A percentile compares a stretch with the other conserved stretches of the same genome.
Conservation (phyloP, 92 coral and sea anemone species). For the Heliopora coerulea region DNA sequence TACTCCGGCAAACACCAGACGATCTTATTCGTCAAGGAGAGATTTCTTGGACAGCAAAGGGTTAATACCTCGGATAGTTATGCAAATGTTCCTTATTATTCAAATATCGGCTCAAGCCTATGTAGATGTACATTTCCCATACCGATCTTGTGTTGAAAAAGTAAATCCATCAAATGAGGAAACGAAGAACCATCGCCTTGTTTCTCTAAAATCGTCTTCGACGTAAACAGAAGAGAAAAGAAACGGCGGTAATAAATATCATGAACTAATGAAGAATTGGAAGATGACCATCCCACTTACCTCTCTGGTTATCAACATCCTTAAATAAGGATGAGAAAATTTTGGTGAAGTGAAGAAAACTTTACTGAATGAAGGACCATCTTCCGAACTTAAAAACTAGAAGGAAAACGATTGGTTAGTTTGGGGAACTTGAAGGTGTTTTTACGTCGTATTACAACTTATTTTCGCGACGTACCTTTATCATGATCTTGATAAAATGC, state of each 20-base stretch:
- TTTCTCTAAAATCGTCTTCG: conserved; percentile 31
- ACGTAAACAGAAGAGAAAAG: neutral
- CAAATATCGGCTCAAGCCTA: no score
- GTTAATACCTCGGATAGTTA: no score
- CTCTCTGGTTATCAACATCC: conserved; percentile 86
- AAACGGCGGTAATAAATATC: no score
- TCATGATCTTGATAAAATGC: conserved; percentile 42
- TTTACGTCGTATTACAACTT: no score
- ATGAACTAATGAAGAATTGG: no score
- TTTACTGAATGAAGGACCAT: conserved; percentile 42
- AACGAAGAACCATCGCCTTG: conserved; percentile 27
- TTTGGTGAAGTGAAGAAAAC: conserved; percentile 58
- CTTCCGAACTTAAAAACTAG: conserved; percentile 59
- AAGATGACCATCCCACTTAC: conserved; percentile 37
- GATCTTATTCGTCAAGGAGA: no score
- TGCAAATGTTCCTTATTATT: no score
- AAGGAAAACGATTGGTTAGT: neutral
- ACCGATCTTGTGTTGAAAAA: conserved; percentile 7
- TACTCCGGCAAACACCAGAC: no score
- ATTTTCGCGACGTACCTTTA: conserved; percentile 41
- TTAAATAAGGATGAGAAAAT: conserved; percentile 69
- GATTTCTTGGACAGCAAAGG: no score
- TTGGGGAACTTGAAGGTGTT: no score
- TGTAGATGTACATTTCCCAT: neutral
- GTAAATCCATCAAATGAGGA: conserved; percentile 21